Base-by-base conservation (phyloP, 1,140 invertebrate genomes). In the Calycopis cecrops region DNA sequence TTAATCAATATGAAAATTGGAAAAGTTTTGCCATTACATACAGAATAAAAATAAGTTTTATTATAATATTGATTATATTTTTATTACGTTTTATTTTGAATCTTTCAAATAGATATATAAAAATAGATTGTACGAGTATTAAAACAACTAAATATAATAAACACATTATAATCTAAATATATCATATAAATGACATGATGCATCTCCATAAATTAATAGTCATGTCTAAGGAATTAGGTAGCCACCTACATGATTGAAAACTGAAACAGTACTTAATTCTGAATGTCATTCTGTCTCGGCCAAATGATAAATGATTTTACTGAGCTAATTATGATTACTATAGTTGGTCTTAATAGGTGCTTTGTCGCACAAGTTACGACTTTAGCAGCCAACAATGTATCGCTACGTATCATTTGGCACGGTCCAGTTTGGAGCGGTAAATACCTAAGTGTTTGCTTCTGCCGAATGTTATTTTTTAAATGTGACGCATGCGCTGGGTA, bases 401-500 rank as follows among this genome's bases (percentile, higher is more conserved):
- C 21, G 21, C 40, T 17, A 16, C 12, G 10, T 16, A 33, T 35
- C 9, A 35, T 35, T 50, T 50, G 48, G 48, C 48, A 50, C 14
- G 3, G 3, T 11, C 28, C 28, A 50, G 14, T 12, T 50, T 16
- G 11, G 40, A 42, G 17, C n/a, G n/a, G 12, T 18, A 18, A 33
- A 44, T 53, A 50, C 54, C 57, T 60, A 59, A 60, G 51, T 63
- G 62, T 66, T 70, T 52, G 60, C 63, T 51, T 57, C 72, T 67
- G 60, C 55, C 63, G 60, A 62, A 56, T 60, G 58, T 60, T 61
- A 62, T 68, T 62, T 65, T 71, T 62, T 60, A 58, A 48, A 42
- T 55, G 50, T 77, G 74, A 77, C 70, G 64, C 72, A 77, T 61
- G 28, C 44, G 40, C 47, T 44, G 35, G 42, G 61, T 53, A 65